Conservation (phyloP, 2,888 invertebrate species). For the Acleris sparsana region DNA sequence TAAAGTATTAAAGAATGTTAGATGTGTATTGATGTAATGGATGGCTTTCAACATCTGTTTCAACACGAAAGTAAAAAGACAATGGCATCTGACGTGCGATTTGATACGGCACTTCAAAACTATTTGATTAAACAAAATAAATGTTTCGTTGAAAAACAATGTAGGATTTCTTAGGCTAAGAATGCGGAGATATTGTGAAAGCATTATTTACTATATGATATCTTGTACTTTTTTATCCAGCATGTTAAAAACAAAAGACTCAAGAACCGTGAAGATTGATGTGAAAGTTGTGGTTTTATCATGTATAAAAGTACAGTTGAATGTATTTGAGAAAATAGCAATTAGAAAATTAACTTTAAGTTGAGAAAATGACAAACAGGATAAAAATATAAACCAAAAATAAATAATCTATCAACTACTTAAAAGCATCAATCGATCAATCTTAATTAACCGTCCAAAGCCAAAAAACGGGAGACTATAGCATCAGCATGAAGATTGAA, state of each 20-base stretch:
- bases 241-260: background rate
- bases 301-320: background rate
- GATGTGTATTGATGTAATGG: constrained; percentile 4
- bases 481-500: constrained; percentile 17
- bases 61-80: constrained; percentile 38
- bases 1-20: background rate
- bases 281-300: background rate
- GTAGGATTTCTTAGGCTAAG: constrained; percentile 12
- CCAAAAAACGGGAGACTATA: constrained; percentile 10
- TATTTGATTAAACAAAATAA: constrained; percentile 44
- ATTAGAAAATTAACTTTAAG: background rate
- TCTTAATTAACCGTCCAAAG: constrained; percentile 16
- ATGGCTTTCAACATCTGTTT: constrained; percentile 29
- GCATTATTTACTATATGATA: constrained; percentile 10
- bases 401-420: constrained; percentile 22
- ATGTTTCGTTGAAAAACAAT: constrained; percentile 36
- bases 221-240: background rate
- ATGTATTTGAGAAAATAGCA: too few species aligned
- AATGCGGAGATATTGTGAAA: constrained; percentile 14
- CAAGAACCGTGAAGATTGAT: background rate
- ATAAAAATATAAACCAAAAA: background rate
- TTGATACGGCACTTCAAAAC: constrained; percentile 43
- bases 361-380: background rate
- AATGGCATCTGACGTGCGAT: constrained; percentile 40
- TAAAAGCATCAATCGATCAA: constrained; percentile 32